These are phyloP conservation scores for Antheraea yamamai DNA, from an alignment of 2,888 invertebrate genomes.

Conservation along the genomic window DNA sequence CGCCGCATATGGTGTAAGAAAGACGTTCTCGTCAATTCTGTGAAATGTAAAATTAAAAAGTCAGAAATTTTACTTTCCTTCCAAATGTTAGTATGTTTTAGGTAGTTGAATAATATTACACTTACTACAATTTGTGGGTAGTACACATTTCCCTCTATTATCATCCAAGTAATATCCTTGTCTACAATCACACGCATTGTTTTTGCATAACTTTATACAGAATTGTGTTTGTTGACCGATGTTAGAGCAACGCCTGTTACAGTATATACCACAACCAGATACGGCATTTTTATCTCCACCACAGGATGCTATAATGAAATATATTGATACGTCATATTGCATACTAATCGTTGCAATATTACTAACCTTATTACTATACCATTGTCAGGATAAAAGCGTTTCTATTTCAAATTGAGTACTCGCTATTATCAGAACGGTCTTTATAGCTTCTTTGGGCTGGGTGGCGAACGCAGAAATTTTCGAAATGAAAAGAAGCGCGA, in stretches of 20 bases:
- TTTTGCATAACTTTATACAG: slow-evolving; percentile 29
- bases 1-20: too few relatives aligned
- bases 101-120: not conserved
- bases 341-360: not conserved
- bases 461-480: too few relatives aligned
- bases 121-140: slow-evolving; percentile 19
- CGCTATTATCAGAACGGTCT: too few relatives aligned
- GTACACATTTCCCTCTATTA: slow-evolving; percentile 29
- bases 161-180: slow-evolving; percentile 29
- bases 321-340: not conserved
- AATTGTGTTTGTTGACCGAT: slow-evolving; percentile 22
- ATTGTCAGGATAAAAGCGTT: too few relatives aligned
- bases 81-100: not conserved
- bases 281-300: slow-evolving; percentile 35
- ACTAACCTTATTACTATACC: not conserved
- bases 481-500: too few relatives aligned
- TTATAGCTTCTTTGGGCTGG: too few relatives aligned
- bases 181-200: slow-evolving; percentile 34
- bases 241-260: slow-evolving; percentile 36
- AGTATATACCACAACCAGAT: slow-evolving; percentile 40
- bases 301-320: slow-evolving; percentile 31
- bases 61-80: not conserved
- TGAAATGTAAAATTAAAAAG: too few relatives aligned
- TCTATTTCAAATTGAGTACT: too few relatives aligned
- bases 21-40: too few relatives aligned